Base-by-base conservation (phyloP, 2,113 vertebrate species). In the Fregata magnificens region DNA sequence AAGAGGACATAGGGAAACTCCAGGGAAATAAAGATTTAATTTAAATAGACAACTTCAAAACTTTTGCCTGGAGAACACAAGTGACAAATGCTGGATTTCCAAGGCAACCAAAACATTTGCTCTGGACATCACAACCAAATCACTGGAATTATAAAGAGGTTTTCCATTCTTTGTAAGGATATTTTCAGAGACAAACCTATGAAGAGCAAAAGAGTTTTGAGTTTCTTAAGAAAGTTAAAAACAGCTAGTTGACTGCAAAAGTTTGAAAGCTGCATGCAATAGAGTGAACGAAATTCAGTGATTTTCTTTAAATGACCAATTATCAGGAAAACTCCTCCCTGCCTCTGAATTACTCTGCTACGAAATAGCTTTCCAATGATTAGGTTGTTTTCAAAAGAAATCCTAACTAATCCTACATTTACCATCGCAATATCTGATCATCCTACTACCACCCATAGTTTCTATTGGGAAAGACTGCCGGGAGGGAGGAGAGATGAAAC, bases 21-120 rank as follows among this genome's bases (percentile, higher is more conserved):
- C 36, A 53, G 3, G 1, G 82, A 83, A 82, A 22, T 5, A 8
- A 83, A 94, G 66, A 82, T 49, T 73, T 93, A 83, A 95, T 95
- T 92, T 77, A 95, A 92, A 73, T n/a, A 70, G 93, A 93, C 88
- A 90, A 78, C 86, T 81, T 92, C 67, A 82, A 93, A 96, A 95
- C 58, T 94, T 88, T 62, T 78, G 80, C 91, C 88, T 70, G 59
- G 42, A 93, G 71, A 95, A 80, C 15, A 53, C 25, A 77, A 94
- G 45, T 70, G 87, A 80, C 42, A 93, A 93, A 93, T 53, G 22
- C 29, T 73, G n/a, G 8, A 90, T 88, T 94, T 94, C 86, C 63
- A 90, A 74, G 76, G 44, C 82, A 97, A 83, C 32, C 16, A 67
- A 66, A 95, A 63, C 29, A 79, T 36, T 59, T 49, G 26, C 28